Conservation (phyloP, 2,888 invertebrate genomes). For the Lasiommata megera region DNA sequence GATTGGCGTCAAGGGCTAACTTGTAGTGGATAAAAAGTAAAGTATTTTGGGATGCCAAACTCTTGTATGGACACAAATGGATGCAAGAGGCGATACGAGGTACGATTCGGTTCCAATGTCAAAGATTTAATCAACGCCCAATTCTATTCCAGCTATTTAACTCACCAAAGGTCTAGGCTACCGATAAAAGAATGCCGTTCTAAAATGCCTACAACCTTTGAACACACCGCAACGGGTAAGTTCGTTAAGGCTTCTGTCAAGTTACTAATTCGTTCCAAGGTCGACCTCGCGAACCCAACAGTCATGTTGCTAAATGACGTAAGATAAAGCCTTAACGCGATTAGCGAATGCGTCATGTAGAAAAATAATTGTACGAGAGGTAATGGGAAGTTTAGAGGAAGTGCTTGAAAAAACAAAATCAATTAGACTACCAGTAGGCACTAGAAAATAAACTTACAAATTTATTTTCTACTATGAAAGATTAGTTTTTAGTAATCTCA, state of each 20-base stretch:
- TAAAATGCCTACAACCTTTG: constrained; percentile 3
- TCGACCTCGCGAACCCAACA: constrained; percentile 19
- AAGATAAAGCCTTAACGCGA: constrained; percentile 25
- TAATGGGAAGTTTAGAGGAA: neutral
- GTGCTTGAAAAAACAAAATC: neutral
- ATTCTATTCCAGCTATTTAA: neutral
- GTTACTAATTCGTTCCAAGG: constrained; percentile 24
- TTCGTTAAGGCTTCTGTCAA: constrained; percentile 7
- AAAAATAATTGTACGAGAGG: constrained; percentile 16
- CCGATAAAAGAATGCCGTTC: constrained; percentile 2
- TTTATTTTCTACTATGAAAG: no score
- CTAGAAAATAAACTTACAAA: no score
- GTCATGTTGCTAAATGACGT: constrained; percentile 13
- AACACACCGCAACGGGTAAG: neutral
- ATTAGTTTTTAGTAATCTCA: no score
- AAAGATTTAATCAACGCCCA: no score
- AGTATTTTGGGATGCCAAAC: no score
- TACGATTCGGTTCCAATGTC: no score
- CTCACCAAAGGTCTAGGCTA: neutral
- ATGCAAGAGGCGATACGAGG: no score
- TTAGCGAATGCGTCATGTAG: constrained; percentile 23
- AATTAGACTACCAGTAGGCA: no score
- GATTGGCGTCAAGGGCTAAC: no score
- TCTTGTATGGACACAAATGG: no score
- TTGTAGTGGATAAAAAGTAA: no score